Evolutionary conservation across 2,797 vertebrate species (phyloP).

Genomic region (Gymnodraco acuticeps): DNA sequence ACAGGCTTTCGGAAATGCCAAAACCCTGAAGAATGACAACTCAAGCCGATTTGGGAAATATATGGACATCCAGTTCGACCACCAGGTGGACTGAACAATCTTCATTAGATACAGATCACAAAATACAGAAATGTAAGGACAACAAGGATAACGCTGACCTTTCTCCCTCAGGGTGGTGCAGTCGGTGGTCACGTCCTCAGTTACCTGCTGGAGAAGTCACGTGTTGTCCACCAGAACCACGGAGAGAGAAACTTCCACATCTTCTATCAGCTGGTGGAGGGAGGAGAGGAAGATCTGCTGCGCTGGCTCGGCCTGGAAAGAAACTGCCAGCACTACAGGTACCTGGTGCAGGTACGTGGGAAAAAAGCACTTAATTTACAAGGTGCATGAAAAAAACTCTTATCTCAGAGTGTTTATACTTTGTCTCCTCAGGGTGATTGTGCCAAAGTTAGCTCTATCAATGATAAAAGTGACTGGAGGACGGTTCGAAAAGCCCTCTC

Average conservation of each 20-base stretch:
- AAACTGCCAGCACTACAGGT: constrained; percentile 88
- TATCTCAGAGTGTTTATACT: not conserved
- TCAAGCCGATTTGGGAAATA: constrained; percentile 98
- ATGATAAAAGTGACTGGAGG: constrained; percentile 93
- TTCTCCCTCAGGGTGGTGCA: constrained; percentile 87
- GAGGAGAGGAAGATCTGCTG: constrained; percentile 91
- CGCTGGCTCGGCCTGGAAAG: constrained; percentile 91
- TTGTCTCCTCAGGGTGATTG: constrained; percentile 86
- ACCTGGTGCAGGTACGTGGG: constrained; percentile 89
- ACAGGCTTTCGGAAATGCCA: constrained; percentile 97
- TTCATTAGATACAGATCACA: not conserved
- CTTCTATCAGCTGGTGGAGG: constrained; percentile 95
- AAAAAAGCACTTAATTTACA: not conserved
- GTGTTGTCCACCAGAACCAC: constrained; percentile 93
- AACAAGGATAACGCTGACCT: not conserved
- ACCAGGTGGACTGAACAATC: constrained; percentile 85
- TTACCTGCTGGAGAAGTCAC: constrained; percentile 95
- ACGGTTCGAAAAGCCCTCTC: constrained; percentile 90
- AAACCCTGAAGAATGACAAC: constrained; percentile 95
- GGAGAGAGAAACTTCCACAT: constrained; percentile 98
- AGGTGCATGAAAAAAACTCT: not conserved
- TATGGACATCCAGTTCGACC: constrained; percentile 98
- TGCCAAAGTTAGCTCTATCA: constrained; percentile 94
- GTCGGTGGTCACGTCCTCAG: constrained; percentile 96
- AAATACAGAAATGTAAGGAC: not conserved